Conservation (phyloP, 2,888 invertebrate genomes). For the Sarcophaga subvicina region DNA sequence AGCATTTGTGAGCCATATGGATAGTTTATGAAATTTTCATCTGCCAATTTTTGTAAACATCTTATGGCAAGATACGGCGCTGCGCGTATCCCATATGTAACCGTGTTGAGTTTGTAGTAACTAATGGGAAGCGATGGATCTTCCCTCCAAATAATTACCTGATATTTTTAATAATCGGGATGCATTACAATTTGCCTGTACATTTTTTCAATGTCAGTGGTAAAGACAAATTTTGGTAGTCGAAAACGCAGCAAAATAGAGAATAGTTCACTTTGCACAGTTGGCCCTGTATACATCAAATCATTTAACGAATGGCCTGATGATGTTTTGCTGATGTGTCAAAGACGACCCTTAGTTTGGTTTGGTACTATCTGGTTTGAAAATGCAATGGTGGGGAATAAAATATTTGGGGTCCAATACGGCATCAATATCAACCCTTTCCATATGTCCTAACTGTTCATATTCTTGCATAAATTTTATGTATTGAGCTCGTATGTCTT, state of each 20-base stretch:
- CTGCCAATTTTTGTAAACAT: background rate
- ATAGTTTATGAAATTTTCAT: background rate
- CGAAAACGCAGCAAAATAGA: too few species aligned
- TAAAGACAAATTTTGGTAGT: too few species aligned
- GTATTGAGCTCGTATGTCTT: background rate
- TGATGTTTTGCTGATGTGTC: too few species aligned
- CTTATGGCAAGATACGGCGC: background rate
- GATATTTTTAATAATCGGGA: background rate
- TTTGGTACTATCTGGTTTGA: too few species aligned
- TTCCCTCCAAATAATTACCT: background rate
- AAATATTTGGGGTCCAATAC: background rate
- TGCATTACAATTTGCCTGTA: background rate
- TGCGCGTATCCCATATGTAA: too few species aligned
- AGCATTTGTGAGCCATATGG: background rate
- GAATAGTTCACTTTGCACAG: too few species aligned
- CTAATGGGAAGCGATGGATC: background rate
- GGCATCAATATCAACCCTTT: background rate
- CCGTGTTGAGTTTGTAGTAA: too few species aligned
- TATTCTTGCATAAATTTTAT: constrained; percentile 2
- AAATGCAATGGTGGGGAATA: too few species aligned
- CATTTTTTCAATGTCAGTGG: too few species aligned
- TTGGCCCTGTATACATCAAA: too few species aligned
- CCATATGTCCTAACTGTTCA: background rate
- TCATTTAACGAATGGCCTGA: too few species aligned
- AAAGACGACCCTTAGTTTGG: too few species aligned